Evolutionary conservation across 2,888 invertebrate genomes (phyloP).

Genomic region (Entomobrya multifasciata): DNA sequence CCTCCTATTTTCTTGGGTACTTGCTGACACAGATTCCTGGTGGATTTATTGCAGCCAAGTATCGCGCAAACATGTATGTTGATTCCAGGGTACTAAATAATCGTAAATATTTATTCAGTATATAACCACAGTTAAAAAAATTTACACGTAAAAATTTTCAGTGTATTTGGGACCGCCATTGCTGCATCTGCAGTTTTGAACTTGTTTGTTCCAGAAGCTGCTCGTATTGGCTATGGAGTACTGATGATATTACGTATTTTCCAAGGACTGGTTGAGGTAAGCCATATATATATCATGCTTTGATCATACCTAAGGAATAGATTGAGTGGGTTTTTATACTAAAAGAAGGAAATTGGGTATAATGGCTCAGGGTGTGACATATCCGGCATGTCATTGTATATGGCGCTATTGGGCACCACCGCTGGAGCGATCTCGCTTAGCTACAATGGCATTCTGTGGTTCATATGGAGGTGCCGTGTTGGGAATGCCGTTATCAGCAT

Average conservation of each 20-base stretch:
- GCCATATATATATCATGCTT: too few species aligned
- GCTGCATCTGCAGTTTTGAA: constrained; percentile 95
- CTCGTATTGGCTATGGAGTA: constrained; percentile 87
- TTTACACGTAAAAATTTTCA: too few species aligned
- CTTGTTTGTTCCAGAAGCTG: constrained; percentile 95
- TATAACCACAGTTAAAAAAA: too few species aligned
- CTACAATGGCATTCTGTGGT: constrained; percentile 88
- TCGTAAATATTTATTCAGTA: too few species aligned
- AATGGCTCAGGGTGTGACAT: constrained; percentile 99
- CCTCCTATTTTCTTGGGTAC: constrained; percentile 99
- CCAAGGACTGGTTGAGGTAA: constrained; percentile 93
- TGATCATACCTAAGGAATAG: too few species aligned
- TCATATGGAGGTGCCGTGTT: constrained; percentile 99
- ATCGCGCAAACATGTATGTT: constrained; percentile 97
- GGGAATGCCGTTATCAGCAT: constrained; percentile 96
- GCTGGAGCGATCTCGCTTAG: constrained; percentile 87
- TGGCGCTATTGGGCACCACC: constrained; percentile 99
- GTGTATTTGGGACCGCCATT: constrained; percentile 97
- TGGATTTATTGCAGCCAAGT: constrained; percentile 97
- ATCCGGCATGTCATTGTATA: constrained; percentile 99
- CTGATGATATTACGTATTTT: constrained; percentile 94
- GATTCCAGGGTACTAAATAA: too few species aligned
- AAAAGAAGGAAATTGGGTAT: too few species aligned
- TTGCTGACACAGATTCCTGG: constrained; percentile 99
- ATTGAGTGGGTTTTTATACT: too few species aligned